A percentile compares a stretch with the other conserved stretches of the same genome.
Conservation (phyloP, 2,113 vertebrate genomes). For the Bagarius yarrelli region DNA sequence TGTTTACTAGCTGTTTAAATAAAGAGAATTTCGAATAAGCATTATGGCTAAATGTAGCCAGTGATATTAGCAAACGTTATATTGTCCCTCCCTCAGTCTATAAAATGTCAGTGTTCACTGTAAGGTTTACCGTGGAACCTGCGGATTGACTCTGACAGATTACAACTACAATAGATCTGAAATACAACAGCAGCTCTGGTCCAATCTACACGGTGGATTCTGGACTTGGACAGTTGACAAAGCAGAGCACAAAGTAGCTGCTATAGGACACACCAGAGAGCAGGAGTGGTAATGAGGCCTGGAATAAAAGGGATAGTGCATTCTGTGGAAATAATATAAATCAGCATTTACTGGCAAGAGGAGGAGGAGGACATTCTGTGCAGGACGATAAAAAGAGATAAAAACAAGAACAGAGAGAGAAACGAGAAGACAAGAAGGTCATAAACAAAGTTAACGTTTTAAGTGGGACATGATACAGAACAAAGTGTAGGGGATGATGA, state of each 20-base stretch:
- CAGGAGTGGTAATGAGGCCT: slow-evolving; percentile 34
- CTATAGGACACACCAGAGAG: slow-evolving; percentile 16
- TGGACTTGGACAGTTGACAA: slow-evolving; percentile 1
- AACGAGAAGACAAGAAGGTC: not conserved
- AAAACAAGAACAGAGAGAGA: not conserved
- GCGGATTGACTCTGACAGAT: not conserved
- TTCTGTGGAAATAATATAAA: slow-evolving; percentile 33
- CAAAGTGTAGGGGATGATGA: not conserved
- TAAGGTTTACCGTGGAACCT: not conserved
- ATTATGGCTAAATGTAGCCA: no score
- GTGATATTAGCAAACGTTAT: not conserved
- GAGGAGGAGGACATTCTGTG: not conserved
- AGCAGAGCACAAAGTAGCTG: not conserved
- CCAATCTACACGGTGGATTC: not conserved
- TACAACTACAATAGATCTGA: not conserved
- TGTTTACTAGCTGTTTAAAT: no score
- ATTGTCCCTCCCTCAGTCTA: not conserved
- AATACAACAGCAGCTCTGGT: not conserved
- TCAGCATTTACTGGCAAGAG: not conserved
- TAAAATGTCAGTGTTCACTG: not conserved
- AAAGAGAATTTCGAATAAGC: no score
- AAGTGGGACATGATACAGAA: not conserved
- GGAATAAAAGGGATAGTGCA: not conserved
- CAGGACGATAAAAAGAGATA: not conserved
- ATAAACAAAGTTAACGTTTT: not conserved